phyloP scores from a whole-genome alignment of 2,113 vertebrate genomes.

The Platanista minor region DNA sequence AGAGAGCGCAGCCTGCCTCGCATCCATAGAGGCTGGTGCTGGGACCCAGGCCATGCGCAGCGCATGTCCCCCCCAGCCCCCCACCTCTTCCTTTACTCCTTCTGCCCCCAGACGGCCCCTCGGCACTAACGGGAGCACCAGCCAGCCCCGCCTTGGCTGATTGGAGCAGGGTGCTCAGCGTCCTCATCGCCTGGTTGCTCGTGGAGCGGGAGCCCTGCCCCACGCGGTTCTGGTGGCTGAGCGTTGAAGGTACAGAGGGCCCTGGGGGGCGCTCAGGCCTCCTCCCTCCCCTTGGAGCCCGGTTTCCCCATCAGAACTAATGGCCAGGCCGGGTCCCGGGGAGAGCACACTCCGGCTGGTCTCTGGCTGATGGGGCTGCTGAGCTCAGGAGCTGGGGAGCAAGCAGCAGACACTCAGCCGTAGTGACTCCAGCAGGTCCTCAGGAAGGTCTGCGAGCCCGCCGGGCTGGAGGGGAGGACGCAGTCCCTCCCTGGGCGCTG shows the following conservation, averaged over 20 bases:
- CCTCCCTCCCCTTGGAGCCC: not conserved
- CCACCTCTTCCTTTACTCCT: not conserved
- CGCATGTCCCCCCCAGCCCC: fast-evolving
- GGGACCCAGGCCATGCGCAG: not conserved
- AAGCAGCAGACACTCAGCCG: not conserved
- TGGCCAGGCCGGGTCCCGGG: not conserved
- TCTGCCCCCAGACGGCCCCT: not conserved
- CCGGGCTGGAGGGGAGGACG: no score
- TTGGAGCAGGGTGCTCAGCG: not conserved
- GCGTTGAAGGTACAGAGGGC: not conserved
- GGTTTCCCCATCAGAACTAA: not conserved
- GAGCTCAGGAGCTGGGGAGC: not conserved
- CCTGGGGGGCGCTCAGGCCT: not conserved
- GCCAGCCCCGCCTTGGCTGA: not conserved
- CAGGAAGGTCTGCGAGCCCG: not conserved
- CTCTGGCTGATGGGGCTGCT: not conserved
- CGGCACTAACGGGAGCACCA: not conserved
- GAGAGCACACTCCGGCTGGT: not conserved
- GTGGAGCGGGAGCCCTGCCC: not conserved
- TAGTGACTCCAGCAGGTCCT: not conserved
- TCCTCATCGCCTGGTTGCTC: not conserved
- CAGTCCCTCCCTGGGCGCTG: no score
- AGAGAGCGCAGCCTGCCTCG: not conserved
- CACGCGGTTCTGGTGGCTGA: not conserved
- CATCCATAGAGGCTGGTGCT: fast-evolving